Base-by-base conservation (phyloP, 1,140 invertebrate species). In the Ruditapes philippinarum region DNA sequence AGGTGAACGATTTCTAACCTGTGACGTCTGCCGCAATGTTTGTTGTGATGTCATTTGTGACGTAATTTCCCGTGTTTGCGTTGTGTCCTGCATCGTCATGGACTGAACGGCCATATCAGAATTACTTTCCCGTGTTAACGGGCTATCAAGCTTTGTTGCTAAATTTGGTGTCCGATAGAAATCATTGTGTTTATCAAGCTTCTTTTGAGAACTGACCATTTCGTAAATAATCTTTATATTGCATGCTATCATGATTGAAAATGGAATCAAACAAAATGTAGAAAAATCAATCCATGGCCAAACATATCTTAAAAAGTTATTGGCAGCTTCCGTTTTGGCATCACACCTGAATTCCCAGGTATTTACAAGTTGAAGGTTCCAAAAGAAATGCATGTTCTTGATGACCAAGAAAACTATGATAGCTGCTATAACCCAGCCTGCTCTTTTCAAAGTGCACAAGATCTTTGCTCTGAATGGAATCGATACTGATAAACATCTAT, bases 201-300 rank as follows among this genome's bases (percentile, higher is more conserved):
- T 92, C 33, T 51, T 78, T 31, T 85, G 76, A 0, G 91, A 90
- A 22, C 42, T 19, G 3, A 90, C 11, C 19, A 94, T 70, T 40
- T 91, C 86, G 22, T 91, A 86, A 22, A 95, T 93, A 5, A 95
- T 95, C 1, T 93, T 88, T 1, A 90, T 90, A 84, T 94, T 93
- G 57, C 91, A 92, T 19, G 89, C 49, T 5, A 93, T 90, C 92
- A 95, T 95, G 33, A 94, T 85, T 33, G 89, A 31, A 84, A 95
- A 95, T 2, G 95, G 95, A 0, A 95, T 60, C 17, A 94, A 76
- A 51, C 92, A 94, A 45, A 94, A 94, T 22, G 93, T 70, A 62
- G 91, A 90, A 22, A 94, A 91, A 70, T 95, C 95, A 9, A 95
- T 91, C 95, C 95, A 95, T 0, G 94, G 94, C 92, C 93, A 95